A percentile compares a stretch with the other conserved stretches of the same genome.
These are phyloP conservation scores for Isurus oxyrinchus DNA, from an alignment of 2,113 vertebrate species.

Conservation along the genomic window DNA sequence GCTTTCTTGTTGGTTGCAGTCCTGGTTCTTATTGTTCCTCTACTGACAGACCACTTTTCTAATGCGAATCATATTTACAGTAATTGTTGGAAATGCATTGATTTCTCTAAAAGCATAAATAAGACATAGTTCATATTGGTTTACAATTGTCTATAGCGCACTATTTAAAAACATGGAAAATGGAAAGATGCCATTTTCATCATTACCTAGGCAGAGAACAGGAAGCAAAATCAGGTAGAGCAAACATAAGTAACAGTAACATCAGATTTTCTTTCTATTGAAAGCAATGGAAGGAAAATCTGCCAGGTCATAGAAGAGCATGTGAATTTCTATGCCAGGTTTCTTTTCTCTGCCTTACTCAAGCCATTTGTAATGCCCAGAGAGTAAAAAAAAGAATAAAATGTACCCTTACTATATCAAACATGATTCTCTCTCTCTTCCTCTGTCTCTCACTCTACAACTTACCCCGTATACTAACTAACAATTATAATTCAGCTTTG, in stretches of 20 bases:
- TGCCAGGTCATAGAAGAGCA: neutral
- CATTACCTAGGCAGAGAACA: neutral
- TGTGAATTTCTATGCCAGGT: neutral
- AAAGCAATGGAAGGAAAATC: neutral
- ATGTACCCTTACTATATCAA: neutral
- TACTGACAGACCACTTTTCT: neutral
- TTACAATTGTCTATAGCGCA: neutral
- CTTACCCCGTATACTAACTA: neutral
- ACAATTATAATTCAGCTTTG: neutral
- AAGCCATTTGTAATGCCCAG: neutral
- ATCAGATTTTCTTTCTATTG: neutral
- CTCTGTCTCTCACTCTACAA: neutral
- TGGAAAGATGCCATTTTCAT: neutral
- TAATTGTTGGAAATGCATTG: neutral
- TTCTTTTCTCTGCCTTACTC: neutral
- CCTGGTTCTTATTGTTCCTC: neutral
- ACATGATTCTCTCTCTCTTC: neutral
- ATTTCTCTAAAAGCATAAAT: neutral
- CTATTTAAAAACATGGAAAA: neutral
- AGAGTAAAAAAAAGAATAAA: neutral
- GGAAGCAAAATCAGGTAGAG: neutral
- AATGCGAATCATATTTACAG: neutral
- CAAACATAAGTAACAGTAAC: neutral
- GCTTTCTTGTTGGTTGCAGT: neutral
- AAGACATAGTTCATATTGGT: neutral